Percentiles rank a stretch among this genome's conserved stretches.
These are phyloP conservation scores for Tolypeutes matacus DNA, from an alignment of 2,797 vertebrate genomes.

Conservation along the genomic window DNA sequence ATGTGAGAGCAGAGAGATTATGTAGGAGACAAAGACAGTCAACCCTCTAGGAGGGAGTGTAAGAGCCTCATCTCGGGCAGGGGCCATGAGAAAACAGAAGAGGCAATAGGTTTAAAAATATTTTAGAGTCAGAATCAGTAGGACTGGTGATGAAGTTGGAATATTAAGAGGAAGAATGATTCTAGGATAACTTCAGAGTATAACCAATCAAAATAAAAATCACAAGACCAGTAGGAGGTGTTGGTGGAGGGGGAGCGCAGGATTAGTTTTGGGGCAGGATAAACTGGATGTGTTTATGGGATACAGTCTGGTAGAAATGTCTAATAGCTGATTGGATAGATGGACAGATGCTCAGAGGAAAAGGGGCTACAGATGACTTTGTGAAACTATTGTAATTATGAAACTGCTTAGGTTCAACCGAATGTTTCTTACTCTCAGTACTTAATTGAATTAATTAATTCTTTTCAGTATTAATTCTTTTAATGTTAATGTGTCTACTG, in stretches of 20 bases:
- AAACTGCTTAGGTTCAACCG: not conserved
- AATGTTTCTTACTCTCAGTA: not conserved
- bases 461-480: conserved; percentile 56
- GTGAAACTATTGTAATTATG: not conserved
- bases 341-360: not conserved
- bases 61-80: not conserved
- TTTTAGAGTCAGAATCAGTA: not conserved
- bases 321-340: not conserved
- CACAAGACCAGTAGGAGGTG: not conserved
- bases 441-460: conserved; percentile 19
- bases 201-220: not conserved
- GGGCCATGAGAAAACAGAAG: not conserved
- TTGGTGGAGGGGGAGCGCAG: not conserved
- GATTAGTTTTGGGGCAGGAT: not conserved
- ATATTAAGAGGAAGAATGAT: not conserved
- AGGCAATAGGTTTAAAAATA: not conserved
- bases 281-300: not conserved
- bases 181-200: not conserved
- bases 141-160: not conserved
- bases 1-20: not conserved
- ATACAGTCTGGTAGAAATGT: not conserved
- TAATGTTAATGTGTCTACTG: not conserved
- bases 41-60: not conserved
- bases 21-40: not conserved
- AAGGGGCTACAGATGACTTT: not conserved